Percentiles rank a stretch among this genome's conserved stretches.
phyloP scores from a whole-genome alignment of 2,113 vertebrate species.

The Seriola dumerili region DNA sequence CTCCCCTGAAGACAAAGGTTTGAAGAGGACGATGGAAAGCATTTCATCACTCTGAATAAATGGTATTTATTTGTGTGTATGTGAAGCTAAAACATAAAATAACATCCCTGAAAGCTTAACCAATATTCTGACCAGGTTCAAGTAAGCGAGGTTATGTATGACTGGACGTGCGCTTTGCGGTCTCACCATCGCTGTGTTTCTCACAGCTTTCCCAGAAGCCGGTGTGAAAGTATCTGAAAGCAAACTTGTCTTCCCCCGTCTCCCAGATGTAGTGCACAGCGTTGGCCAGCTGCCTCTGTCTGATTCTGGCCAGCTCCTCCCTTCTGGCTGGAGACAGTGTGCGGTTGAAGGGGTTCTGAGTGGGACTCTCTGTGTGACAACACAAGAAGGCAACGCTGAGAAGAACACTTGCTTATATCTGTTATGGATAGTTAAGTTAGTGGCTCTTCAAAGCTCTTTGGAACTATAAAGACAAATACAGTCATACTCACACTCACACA shows the following conservation, averaged over 20 bases:
- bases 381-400: slow-evolving; percentile 4
- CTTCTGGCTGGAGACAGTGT: slow-evolving; percentile 79
- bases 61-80: neutral
- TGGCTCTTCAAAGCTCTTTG: neutral
- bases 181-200: slow-evolving; percentile 85
- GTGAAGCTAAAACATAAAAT: neutral
- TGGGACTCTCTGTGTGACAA: slow-evolving; percentile 78
- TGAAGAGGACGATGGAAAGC: neutral
- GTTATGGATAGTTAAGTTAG: neutral
- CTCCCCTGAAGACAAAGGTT: slow-evolving; percentile 78
- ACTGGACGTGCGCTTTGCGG: neutral
- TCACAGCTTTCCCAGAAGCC: slow-evolving; percentile 91
- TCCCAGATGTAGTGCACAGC: slow-evolving; percentile 91
- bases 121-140: neutral
- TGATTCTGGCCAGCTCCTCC: slow-evolving; percentile 81
- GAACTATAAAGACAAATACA: neutral
- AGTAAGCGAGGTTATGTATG: neutral
- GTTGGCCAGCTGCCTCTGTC: slow-evolving; percentile 82
- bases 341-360: slow-evolving; percentile 81
- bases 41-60: neutral
- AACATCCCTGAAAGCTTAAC: neutral
- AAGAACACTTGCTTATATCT: neutral
- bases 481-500: neutral
- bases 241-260: slow-evolving; percentile 89
- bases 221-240: slow-evolving; percentile 88